Conservation (phyloP, 2,888 invertebrate species). For the Colostygia pectinataria region DNA sequence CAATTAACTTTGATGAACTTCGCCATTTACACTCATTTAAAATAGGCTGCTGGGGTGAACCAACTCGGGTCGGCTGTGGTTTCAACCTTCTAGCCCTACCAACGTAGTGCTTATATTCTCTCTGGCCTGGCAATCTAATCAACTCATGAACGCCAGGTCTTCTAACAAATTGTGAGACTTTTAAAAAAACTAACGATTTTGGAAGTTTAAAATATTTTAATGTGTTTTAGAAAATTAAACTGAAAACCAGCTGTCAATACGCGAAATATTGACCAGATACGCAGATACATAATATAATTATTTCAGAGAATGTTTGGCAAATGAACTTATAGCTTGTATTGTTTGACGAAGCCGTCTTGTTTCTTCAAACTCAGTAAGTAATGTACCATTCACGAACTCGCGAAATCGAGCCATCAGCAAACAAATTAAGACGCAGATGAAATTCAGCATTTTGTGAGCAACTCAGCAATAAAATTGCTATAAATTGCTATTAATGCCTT, state of each 20-base stretch:
- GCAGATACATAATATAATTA: too few species aligned
- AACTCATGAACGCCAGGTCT: background rate
- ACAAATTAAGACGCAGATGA: conserved; percentile 51
- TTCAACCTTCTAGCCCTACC: conserved; percentile 5
- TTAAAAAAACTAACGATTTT: background rate
- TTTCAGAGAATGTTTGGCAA: background rate
- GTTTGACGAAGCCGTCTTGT: background rate
- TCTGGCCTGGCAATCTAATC: conserved; percentile 9
- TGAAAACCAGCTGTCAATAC: too few species aligned
- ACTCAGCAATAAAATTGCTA: conserved; percentile 54
- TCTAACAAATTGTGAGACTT: background rate
- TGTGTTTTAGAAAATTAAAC: too few species aligned
- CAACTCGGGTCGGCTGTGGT: conserved; percentile 4
- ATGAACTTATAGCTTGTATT: background rate
- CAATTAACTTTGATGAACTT: conserved; percentile 15
- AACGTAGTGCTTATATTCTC: too few species aligned
- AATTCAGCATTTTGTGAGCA: conserved; percentile 47
- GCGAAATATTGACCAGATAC: too few species aligned
- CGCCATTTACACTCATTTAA: conserved; percentile 12
- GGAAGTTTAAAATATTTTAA: too few species aligned
- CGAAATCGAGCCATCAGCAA: conserved; percentile 44
- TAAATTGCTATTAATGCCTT: conserved; percentile 58
- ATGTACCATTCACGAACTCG: conserved; percentile 24
- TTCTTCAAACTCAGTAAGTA: conserved; percentile 7
- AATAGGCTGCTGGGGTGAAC: conserved; percentile 6